These are phyloP conservation scores for Athripsodes cinereus DNA, from an alignment of 2,888 invertebrate species.

Conservation along the genomic window DNA sequence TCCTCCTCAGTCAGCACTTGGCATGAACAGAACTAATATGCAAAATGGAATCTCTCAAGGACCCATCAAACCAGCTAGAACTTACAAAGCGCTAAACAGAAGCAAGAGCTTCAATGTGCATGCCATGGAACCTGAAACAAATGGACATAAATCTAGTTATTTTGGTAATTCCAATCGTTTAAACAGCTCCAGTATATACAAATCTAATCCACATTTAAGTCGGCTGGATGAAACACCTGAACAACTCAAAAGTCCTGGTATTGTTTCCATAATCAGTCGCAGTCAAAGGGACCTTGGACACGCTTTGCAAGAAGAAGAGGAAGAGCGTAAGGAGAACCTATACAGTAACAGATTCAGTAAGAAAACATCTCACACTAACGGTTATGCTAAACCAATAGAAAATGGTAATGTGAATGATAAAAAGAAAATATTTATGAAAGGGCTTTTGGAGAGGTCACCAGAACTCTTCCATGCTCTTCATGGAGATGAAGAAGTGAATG, in stretches of 20 bases:
- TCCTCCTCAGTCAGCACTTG: conserved; percentile 36
- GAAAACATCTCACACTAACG: conserved; percentile 48
- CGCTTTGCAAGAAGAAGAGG: conserved; percentile 50
- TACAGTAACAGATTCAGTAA: conserved; percentile 53
- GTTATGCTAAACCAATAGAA: conserved; percentile 40
- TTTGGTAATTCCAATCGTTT: conserved; percentile 42
- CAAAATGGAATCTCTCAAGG: conserved; percentile 47
- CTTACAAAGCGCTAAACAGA: conserved; percentile 69
- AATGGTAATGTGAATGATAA: conserved; percentile 52
- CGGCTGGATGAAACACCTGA: conserved; percentile 63
- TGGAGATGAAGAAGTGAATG: conserved; percentile 54
- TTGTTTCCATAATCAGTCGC: conserved; percentile 78
- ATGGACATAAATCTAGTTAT: conserved; percentile 44
- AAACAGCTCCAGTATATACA: conserved; percentile 58
- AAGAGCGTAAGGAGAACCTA: conserved; percentile 48
- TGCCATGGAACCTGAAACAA: conserved; percentile 45
- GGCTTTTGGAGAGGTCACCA: conserved; percentile 63
- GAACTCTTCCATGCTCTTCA: conserved; percentile 66
- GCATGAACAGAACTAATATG: conserved; percentile 32
- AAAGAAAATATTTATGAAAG: conserved; percentile 62
- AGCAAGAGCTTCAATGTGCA: conserved; percentile 85
- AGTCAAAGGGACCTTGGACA: conserved; percentile 74
- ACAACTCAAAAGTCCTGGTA: conserved; percentile 77
- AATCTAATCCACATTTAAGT: conserved; percentile 72
- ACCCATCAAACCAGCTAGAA: conserved; percentile 73